Evolutionary conservation across 2,113 vertebrate species (phyloP), one percentile per base, ranked within the genome.

Genomic region (Australoheros scitulus): DNA sequence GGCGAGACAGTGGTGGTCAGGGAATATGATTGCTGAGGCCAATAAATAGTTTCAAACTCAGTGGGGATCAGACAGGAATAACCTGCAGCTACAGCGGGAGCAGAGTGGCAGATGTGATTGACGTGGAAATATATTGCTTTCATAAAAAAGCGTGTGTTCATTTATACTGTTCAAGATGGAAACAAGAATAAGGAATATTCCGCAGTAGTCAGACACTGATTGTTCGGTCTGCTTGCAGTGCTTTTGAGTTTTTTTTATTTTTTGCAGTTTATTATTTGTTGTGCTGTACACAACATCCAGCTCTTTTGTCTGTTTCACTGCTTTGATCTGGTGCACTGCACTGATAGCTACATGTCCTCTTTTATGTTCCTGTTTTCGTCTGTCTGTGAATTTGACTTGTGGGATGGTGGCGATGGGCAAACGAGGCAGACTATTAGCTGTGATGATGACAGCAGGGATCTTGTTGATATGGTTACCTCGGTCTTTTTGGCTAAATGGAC

Each of bases 401-500:
- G 65, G 47, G 88, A 81, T 59, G 80, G 68, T 59, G 87, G 47
- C 8, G 15, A 70, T 32, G 57, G 52, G 63, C 68, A 57, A 79
- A 78, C 41, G 59, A 74, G 41, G 77, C 81, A 29, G 70, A 60
- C 11, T 76, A 17, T 63, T 61, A 77, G 20, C 57, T 3, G n/a
- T 9, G 82, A 80, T 32, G 52, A 70, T 61, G 58, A 76, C n/a
- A 78, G 57, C 24, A 13, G 74, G 3, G 81, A 57, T 75, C 72
- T 79, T 4, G 79, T 88, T 78, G 88, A 88, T 87, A 78, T 85
- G 84, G 79, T 87, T 88, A 88, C 87, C 77, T 65, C 70, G 38
- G 78, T 79, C 32, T 58, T 61, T 61, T 83, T 64, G 36, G 34
- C 61, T 43, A 61, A 80, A 80, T 11, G 52, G 79, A 57, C 77